Percentiles rank a stretch among this genome's conserved stretches.
Conservation (phyloP, 2,113 vertebrate genomes). For the Scolopax mira region DNA sequence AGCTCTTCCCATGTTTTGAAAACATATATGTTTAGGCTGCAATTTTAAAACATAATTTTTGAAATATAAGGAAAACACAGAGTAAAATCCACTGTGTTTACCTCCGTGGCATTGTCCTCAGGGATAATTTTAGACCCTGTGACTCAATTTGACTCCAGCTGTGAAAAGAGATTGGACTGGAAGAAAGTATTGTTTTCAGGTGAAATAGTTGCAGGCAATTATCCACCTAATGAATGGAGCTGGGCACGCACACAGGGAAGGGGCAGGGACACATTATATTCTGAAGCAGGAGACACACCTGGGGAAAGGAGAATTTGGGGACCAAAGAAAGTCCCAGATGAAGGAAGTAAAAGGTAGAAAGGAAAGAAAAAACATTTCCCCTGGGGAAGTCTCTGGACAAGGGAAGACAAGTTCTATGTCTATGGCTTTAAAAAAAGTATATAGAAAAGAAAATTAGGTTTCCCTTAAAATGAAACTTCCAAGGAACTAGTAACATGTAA, state of each 20-base stretch:
- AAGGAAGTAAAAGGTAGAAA: not conserved
- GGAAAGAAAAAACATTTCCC: not conserved
- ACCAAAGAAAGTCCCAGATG: not conserved
- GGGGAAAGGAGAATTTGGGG: not conserved
- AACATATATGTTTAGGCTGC: not conserved
- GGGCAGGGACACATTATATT: not conserved
- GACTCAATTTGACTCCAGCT: not conserved
- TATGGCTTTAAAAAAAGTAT: not conserved
- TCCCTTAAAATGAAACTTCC: not conserved
- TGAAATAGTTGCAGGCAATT: not conserved
- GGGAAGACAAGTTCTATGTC: not conserved
- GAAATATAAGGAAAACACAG: not conserved
- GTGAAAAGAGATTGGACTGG: not conserved
- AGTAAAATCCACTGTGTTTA: not conserved
- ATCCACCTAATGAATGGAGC: not conserved
- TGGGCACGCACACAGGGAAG: not conserved
- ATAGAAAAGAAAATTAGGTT: not conserved
- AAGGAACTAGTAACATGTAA: not conserved
- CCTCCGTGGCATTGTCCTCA: not conserved
- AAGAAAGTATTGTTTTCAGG: not conserved
- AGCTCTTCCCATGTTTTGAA: not conserved
- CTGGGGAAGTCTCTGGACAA: not conserved
- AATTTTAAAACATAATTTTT: not conserved
- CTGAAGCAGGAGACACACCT: not conserved
- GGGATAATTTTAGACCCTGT: not conserved